Conservation (phyloP, 2,797 vertebrate genomes). For the Columba guinea region DNA sequence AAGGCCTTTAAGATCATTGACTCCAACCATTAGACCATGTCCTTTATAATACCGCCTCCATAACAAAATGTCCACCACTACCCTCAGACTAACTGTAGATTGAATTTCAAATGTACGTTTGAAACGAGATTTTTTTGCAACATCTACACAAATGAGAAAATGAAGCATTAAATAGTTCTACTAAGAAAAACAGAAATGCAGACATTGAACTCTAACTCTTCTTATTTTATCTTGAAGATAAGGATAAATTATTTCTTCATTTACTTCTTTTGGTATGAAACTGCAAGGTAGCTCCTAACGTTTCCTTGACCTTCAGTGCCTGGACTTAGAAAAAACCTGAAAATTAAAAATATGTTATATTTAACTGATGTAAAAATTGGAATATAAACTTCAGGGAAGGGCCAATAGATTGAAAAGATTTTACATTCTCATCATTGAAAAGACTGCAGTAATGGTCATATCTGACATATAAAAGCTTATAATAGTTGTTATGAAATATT, state of each 20-base stretch:
- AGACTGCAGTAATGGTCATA: background rate
- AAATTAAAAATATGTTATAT: background rate
- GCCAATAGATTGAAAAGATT: background rate
- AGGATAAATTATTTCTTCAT: background rate
- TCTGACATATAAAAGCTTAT: background rate
- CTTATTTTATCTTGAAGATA: background rate
- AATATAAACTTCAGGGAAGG: background rate
- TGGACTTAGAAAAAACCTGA: background rate
- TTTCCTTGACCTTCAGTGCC: background rate
- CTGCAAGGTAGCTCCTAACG: background rate
- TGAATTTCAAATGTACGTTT: background rate
- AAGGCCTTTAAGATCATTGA: too few species aligned
- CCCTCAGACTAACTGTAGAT: background rate
- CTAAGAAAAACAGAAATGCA: background rate
- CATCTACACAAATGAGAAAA: background rate
- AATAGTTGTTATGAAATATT: background rate
- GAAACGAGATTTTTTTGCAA: background rate
- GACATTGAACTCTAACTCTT: background rate
- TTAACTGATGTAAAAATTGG: background rate
- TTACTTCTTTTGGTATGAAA: background rate
- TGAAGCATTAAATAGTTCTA: background rate
- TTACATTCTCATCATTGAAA: background rate
- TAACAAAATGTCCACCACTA: background rate
- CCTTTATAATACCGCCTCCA: background rate
- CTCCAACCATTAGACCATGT: too few species aligned